These are phyloP conservation scores for Garra rufa DNA, from an alignment of 2,113 vertebrate genomes.

Conservation along the genomic window DNA sequence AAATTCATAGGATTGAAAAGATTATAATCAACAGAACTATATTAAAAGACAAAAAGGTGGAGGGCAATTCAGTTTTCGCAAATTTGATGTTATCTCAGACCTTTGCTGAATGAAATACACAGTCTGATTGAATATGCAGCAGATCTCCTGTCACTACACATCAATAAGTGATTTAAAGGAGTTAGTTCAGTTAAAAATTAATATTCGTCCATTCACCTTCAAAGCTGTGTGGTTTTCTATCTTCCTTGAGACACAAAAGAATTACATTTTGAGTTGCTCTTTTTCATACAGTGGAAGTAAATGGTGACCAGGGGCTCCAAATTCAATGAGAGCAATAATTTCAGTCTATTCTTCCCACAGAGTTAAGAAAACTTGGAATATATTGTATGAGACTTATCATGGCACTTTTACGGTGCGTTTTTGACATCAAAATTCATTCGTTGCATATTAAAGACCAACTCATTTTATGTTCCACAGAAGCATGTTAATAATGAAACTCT, in stretches of 20 bases:
- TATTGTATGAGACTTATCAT: background rate
- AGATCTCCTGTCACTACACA: background rate
- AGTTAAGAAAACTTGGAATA: background rate
- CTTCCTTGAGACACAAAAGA: background rate
- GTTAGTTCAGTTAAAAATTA: background rate
- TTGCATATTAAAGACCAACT: background rate
- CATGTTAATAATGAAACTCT: background rate
- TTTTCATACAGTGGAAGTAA: background rate
- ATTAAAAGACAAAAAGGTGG: background rate
- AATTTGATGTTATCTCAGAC: background rate
- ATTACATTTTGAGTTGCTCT: background rate
- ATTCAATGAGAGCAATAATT: background rate
- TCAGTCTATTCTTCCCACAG: background rate
- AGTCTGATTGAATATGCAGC: background rate
- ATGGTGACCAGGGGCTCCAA: background rate
- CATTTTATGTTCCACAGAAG: background rate
- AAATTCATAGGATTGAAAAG: background rate
- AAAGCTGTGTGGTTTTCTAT: background rate
- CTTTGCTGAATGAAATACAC: background rate
- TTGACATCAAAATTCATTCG: background rate
- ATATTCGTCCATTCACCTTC: background rate
- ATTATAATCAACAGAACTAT: background rate
- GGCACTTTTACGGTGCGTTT: background rate
- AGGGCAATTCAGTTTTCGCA: background rate
- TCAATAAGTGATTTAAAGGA: background rate